Conservation (phyloP, 2,797 vertebrate species). For the Gastrophryne carolinensis region DNA sequence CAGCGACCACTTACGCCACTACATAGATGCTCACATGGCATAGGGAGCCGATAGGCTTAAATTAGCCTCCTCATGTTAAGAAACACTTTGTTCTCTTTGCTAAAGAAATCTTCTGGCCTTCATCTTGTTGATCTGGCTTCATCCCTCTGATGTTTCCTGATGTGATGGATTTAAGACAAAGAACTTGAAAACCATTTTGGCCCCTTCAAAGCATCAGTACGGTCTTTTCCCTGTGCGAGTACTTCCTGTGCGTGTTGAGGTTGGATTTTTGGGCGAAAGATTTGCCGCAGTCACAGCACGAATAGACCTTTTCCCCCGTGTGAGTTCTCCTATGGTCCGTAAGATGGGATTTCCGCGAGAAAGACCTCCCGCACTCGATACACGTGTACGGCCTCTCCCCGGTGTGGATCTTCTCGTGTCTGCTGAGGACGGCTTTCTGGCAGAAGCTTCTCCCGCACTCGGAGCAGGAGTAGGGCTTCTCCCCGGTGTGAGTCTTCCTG, state of each 20-base stretch:
- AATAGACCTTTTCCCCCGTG: not conserved
- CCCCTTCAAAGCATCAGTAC: not conserved
- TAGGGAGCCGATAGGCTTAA: too few relatives aligned
- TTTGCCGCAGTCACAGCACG: not conserved
- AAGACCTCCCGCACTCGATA: slow-evolving; percentile 56
- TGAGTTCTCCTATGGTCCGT: slow-evolving; percentile 53
- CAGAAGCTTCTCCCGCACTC: slow-evolving; percentile 62
- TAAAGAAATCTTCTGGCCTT: too few relatives aligned
- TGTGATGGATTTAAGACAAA: too few relatives aligned
- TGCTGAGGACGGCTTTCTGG: slow-evolving; percentile 62
- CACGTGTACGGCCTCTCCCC: not conserved
- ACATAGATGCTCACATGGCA: too few relatives aligned
- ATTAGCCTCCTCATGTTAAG: too few relatives aligned
- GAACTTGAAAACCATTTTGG: too few relatives aligned
- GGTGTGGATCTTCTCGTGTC: slow-evolving; percentile 61
- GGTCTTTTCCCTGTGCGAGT: not conserved
- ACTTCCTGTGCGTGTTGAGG: not conserved
- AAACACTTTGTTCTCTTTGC: too few relatives aligned
- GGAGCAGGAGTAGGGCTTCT: slow-evolving; percentile 38
- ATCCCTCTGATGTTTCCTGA: too few relatives aligned
- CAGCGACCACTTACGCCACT: too few relatives aligned
- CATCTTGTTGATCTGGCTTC: too few relatives aligned
- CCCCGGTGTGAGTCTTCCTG: too few relatives aligned
- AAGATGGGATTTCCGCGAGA: slow-evolving; percentile 48
- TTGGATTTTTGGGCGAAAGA: not conserved